Evolutionary conservation across 2,113 vertebrate genomes (phyloP).

Genomic region (Chaetodon trifascialis): DNA sequence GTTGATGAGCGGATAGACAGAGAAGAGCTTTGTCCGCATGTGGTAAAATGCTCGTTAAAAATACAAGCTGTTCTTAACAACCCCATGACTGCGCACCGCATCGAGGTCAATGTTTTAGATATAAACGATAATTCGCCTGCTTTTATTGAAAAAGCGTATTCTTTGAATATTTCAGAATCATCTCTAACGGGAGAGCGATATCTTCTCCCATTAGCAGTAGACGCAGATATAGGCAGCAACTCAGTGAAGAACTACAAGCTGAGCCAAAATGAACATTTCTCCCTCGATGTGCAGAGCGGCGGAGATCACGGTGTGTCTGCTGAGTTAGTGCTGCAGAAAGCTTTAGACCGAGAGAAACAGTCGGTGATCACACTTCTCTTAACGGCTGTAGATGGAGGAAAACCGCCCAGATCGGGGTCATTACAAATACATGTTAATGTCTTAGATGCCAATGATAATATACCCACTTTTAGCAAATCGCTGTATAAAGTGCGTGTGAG

Average conservation of each 20-base stretch:
- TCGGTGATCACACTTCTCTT: conserved; percentile 65
- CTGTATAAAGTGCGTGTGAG: conserved; percentile 74
- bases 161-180: conserved; percentile 22
- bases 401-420: conserved; percentile 65
- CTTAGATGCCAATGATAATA: conserved; percentile 78
- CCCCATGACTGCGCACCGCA: conserved; percentile 69
- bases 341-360: conserved; percentile 78
- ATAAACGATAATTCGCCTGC: conserved; percentile 79
- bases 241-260: conserved; percentile 81
- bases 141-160: conserved; percentile 51
- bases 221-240: conserved; percentile 76
- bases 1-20: conserved; percentile 76
- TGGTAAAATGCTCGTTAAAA: conserved; percentile 65
- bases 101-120: conserved; percentile 75
- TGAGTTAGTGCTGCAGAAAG: conserved; percentile 80
- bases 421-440: conserved; percentile 71
- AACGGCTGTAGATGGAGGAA: conserved; percentile 77
- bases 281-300: conserved; percentile 23
- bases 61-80: conserved; percentile 74
- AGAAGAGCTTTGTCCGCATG: conserved; percentile 75
- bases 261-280: conserved; percentile 79
- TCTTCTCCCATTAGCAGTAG: conserved; percentile 55
- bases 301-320: conserved; percentile 78
- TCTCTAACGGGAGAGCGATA: conserved; percentile 42
- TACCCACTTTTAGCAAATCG: conserved; percentile 61